Evolutionary conservation across 2,113 vertebrate species (phyloP), one percentile per base, ranked within the genome.

Genomic region (Anthoscopus minutus): DNA sequence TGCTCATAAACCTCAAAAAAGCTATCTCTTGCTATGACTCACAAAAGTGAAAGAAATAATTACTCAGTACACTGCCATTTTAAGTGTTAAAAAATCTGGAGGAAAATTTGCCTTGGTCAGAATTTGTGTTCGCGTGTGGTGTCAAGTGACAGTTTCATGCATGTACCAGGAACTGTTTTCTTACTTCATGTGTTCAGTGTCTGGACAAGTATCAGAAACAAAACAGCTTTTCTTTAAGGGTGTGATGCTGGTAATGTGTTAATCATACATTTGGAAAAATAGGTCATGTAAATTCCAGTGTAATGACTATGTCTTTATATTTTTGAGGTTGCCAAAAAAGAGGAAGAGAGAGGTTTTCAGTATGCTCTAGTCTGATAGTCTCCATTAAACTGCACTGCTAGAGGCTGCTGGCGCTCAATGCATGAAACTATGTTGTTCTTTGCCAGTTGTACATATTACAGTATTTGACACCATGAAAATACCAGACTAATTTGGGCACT

Each of bases 391-490:
- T 72, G 67, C 64, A 57, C 4, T 88, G 72, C 85, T 84, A 24
- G 76, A 70, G 56, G 80, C 94, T 93, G 76, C 80, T 96, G 95
- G 94, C 93, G 74, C 65, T 88, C 61, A 25, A 78, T 57, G 37
- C 69, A 42, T 65, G 56, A 88, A 96, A 79, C 80, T 79, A 88
- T 93, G 94, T 33, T 89, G 42, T 89, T 91, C 74, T 88, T 86
- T 96, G 95, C 70, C 78, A 93, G 47, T 66, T 94, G 74, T 70
- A 93, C 87, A 23, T 82, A 37, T 88, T 95, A 93, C 77, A 95
- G 69, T 92, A 95, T 88, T 87, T 92, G 93, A 96, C 94, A 94
- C 82, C 69, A 60, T 84, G 88, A 89, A 96, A 96, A 95, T 96
- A 65, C 71, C 77, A 95, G 54, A 81, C 91, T 67, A 96, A 87